Evolutionary conservation across 2,113 vertebrate species (phyloP).

Genomic region (Lucifuga dentata): DNA sequence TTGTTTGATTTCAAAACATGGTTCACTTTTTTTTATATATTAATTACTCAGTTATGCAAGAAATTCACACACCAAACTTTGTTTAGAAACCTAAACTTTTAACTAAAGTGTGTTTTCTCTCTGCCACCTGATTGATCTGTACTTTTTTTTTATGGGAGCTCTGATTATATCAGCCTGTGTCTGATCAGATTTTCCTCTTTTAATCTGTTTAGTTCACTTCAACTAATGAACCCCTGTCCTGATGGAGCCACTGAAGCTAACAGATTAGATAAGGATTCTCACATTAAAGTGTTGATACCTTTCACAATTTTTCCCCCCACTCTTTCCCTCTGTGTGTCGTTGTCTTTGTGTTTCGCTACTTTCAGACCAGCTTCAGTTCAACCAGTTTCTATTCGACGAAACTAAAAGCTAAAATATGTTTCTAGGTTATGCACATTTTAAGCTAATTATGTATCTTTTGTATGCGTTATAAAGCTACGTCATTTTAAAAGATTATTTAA

Average conservation of each 20-base stretch:
- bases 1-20: no score
- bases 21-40: no score
- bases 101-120: constrained; percentile 9
- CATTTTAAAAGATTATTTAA: no score
- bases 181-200: constrained; percentile 25
- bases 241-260: constrained; percentile 40
- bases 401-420: no score
- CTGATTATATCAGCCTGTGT: constrained; percentile 17
- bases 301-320: constrained; percentile 30
- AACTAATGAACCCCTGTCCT: constrained; percentile 42
- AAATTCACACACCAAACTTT: background rate
- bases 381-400: no score
- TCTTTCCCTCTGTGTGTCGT: constrained; percentile 1
- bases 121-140: constrained; percentile 30
- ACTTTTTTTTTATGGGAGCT: background rate
- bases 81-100: background rate
- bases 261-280: constrained; percentile 46
- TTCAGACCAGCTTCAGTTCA: no score
- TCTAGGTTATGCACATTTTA: no score
- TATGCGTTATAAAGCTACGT: no score
- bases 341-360: background rate
- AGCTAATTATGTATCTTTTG: no score
- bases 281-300: constrained; percentile 14
- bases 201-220: constrained; percentile 43
- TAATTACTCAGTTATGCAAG: no score